phyloP scores from a whole-genome alignment of 2,113 vertebrate species.

The Corythaixoides concolor region DNA sequence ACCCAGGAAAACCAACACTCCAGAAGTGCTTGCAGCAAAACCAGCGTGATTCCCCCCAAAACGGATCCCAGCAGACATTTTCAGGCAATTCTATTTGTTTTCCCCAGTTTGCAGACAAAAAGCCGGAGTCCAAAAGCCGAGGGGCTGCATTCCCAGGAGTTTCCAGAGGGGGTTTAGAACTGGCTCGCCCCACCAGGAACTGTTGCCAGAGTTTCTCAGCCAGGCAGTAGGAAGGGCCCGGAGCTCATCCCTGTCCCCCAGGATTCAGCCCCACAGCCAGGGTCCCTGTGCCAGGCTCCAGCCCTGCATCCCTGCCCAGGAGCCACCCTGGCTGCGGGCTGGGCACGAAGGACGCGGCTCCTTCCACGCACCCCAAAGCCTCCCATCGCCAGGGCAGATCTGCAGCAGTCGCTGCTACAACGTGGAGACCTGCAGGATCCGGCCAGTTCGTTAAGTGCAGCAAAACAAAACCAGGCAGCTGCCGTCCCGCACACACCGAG shows the following conservation, averaged over 20 bases:
- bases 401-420: not conserved
- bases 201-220: accelerated
- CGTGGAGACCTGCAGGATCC: not conserved
- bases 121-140: accelerated
- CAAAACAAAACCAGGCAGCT: not conserved
- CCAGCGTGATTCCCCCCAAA: accelerated
- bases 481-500: accelerated
- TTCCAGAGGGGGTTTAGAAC: not conserved
- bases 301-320: not conserved
- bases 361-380: not conserved
- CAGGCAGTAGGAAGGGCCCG: accelerated
- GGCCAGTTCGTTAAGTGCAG: not conserved
- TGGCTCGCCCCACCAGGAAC: not conserved
- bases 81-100: not conserved
- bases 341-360: not conserved
- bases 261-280: not conserved
- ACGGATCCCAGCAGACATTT: not conserved
- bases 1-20: not conserved
- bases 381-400: not conserved
- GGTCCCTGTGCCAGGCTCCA: not conserved
- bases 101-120: not conserved
- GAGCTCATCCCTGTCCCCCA: not conserved
- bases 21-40: accelerated
- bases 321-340: not conserved
- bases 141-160: accelerated